phyloP scores from a whole-genome alignment of 2,113 vertebrate species.

The Rhinolophus ferrumequinum region DNA sequence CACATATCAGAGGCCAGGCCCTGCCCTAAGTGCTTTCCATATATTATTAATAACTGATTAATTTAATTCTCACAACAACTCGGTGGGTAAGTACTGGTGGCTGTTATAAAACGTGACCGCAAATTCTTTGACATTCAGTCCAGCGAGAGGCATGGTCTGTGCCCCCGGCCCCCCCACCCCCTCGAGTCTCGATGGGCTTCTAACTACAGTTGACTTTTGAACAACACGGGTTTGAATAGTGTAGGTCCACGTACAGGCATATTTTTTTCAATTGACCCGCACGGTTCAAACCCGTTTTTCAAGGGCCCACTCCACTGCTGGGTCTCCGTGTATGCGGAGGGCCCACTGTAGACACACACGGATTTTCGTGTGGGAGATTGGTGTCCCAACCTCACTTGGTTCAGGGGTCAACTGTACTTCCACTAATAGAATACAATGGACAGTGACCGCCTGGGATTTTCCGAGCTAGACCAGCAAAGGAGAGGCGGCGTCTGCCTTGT shows the following conservation, averaged over 20 bases:
- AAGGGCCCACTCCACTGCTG: background rate
- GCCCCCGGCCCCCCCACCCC: accelerated
- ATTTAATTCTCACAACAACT: background rate
- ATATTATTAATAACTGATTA: no score
- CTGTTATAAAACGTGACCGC: background rate
- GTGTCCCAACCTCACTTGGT: background rate
- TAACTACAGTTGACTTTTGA: background rate
- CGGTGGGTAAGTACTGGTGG: accelerated
- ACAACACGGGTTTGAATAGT: background rate
- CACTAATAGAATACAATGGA: accelerated
- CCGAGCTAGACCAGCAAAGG: background rate
- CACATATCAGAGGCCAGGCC: accelerated
- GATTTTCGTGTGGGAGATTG: background rate
- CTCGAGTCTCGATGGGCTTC: background rate
- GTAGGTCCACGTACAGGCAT: no score
- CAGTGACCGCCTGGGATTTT: accelerated
- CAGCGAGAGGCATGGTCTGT: accelerated
- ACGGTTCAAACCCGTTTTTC: background rate
- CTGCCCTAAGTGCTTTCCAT: background rate
- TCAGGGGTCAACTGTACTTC: background rate
- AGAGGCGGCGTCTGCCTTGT: background rate
- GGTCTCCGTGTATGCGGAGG: no score
- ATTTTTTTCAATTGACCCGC: background rate
- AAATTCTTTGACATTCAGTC: background rate
- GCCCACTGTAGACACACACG: no score